Conservation (phyloP, 2,888 invertebrate species). For the Caenorhabditis zanzibari region DNA sequence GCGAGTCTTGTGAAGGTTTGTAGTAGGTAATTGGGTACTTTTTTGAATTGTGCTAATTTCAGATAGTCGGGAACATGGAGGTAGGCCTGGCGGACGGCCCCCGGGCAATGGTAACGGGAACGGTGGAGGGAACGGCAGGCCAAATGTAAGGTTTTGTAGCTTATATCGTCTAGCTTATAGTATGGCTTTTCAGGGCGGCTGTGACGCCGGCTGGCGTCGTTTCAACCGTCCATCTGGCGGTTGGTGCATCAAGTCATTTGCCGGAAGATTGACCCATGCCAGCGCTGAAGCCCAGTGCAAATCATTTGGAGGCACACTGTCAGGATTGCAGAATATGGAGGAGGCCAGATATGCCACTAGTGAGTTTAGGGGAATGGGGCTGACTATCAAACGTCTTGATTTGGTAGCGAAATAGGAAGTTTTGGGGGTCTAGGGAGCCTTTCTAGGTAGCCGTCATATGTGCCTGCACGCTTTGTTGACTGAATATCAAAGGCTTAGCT, state of each 20-base stretch:
- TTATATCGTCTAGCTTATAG: neutral
- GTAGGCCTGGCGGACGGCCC: neutral
- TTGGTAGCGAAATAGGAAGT: neutral
- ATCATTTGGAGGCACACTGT: conserved; percentile 26
- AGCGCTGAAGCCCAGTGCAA: conserved; percentile 20
- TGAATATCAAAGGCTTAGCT: too few species aligned
- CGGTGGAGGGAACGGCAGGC: neutral
- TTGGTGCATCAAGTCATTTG: conserved; percentile 35
- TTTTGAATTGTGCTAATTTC: neutral
- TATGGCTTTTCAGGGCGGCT: conserved; percentile 42
- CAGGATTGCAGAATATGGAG: conserved; percentile 38
- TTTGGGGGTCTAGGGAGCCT: neutral
- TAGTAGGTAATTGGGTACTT: neutral
- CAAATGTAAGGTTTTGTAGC: conserved; percentile 26
- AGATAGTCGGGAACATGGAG: conserved; percentile 32
- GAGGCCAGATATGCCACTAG: conserved; percentile 22
- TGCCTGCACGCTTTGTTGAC: too few species aligned
- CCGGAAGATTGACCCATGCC: neutral
- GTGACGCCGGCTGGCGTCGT: conserved; percentile 30
- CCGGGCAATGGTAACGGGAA: neutral
- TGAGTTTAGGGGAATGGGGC: neutral
- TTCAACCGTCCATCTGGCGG: conserved; percentile 43
- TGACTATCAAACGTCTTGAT: neutral
- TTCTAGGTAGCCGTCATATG: too few species aligned
- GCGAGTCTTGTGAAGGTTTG: conserved; percentile 49